Percentiles rank a stretch among this genome's conserved stretches.
Evolutionary conservation across 2,113 vertebrate genomes (phyloP).

Genomic region (Maccullochella peelii): DNA sequence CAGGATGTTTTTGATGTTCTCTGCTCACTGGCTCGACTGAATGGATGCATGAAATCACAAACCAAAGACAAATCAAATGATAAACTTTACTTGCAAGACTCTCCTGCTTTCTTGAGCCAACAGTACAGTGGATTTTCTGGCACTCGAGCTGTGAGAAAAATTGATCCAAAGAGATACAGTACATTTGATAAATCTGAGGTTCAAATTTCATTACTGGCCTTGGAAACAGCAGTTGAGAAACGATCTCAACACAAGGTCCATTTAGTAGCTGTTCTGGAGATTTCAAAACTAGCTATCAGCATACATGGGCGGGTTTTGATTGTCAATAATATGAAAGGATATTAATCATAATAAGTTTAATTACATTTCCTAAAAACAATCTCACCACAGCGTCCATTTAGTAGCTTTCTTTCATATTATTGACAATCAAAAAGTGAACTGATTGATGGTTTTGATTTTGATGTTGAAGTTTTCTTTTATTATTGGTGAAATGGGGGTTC

Average conservation of each 20-base stretch:
- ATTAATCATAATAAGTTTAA: not conserved
- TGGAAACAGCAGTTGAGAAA: not conserved
- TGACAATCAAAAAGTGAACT: not conserved
- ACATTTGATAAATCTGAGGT: not conserved
- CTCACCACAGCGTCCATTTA: not conserved
- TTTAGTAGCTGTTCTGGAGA: not conserved
- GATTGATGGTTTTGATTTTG: not conserved
- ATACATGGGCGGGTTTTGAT: not conserved
- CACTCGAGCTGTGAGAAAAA: not conserved
- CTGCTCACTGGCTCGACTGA: slow-evolving; percentile 13
- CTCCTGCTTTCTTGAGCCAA: not conserved
- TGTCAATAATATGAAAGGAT: not conserved
- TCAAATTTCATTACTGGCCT: not conserved
- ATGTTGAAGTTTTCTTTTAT: not conserved
- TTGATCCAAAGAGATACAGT: not conserved
- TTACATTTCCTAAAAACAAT: not conserved
- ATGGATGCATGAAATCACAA: slow-evolving; percentile 44
- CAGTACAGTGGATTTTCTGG: not conserved
- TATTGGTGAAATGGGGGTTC: not conserved
- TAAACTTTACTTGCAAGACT: not conserved
- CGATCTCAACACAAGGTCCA: not conserved
- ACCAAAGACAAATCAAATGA: slow-evolving; percentile 34
- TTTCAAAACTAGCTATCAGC: no score
- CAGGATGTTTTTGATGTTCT: slow-evolving; percentile 64
- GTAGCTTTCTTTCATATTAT: not conserved